Conservation (phyloP, 2,888 invertebrate species). For the Macropis europaea region DNA sequence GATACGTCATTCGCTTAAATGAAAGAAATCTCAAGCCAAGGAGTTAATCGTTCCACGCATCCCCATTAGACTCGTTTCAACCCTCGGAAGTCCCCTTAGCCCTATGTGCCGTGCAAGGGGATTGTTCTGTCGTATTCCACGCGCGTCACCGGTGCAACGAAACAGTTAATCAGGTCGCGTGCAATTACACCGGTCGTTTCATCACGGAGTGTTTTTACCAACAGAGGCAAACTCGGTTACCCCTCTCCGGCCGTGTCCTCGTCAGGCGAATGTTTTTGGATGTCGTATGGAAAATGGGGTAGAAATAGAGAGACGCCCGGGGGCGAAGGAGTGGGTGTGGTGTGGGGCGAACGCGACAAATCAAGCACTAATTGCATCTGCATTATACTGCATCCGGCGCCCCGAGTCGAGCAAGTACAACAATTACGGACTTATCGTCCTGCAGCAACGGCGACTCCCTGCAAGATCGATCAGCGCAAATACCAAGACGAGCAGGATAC, state of each 20-base stretch:
- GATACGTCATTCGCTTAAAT: too few relatives aligned
- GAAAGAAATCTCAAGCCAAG: too few relatives aligned
- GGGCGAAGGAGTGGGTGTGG: background rate
- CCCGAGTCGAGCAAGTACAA: constrained; percentile 66
- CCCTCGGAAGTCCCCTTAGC: too few relatives aligned
- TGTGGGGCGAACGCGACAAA: constrained; percentile 36
- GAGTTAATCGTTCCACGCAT: too few relatives aligned
- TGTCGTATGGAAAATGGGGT: constrained; percentile 12
- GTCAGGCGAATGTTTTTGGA: constrained; percentile 40
- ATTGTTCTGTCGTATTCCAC: constrained; percentile 47
- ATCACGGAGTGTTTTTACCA: constrained; percentile 1
- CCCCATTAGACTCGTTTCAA: too few relatives aligned
- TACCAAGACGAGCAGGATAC: constrained; percentile 40
- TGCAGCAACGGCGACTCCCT: constrained; percentile 36
- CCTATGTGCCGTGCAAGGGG: too few relatives aligned
- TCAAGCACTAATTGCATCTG: constrained; percentile 66
- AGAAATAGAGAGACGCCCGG: constrained; percentile 25
- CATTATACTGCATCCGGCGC: constrained; percentile 56
- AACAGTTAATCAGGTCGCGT: too few relatives aligned
- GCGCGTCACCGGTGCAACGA: constrained; percentile 21
- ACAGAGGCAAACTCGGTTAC: constrained; percentile 18
- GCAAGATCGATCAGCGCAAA: constrained; percentile 62
- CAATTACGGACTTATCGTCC: constrained; percentile 70
- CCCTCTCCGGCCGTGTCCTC: background rate
- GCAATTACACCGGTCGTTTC: too few relatives aligned